Evolutionary conservation across 2,888 invertebrate genomes (phyloP), one percentile per base, ranked within the genome.

Genomic region (Elmis aenea): DNA sequence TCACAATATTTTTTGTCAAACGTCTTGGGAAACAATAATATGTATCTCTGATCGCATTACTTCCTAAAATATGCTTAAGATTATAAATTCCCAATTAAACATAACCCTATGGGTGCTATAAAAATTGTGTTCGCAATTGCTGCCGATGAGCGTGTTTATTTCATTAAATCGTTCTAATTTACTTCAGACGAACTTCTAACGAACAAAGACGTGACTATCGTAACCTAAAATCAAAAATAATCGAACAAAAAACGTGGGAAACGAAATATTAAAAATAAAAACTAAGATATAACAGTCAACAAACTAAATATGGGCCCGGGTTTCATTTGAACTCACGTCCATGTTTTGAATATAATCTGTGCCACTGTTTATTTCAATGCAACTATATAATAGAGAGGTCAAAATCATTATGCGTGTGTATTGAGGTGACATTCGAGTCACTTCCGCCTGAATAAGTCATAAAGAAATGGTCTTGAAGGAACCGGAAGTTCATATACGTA

Each of bases 391-490:
- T 45, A 28, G 43, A 41, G 42, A 59, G 59, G 58, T 58, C 58
- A 55, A 44, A 56, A 53, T 58, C 52, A 57, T 59, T 61, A 57
- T 57, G 46, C 46, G 49, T 55, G 55, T 47, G 54, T 54, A 57
- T 48, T 55, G 59, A 59, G 59, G 60, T 60, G 61, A 61, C 60
- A 54, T 55, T 54, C 54, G 45, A 61, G 61, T 62, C 61, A 62
- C 58, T 61, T 62, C 62, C 62, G 61, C 57, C 48, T 56, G 58
- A 54, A 55, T 56, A 55, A 51, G 49, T 54, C 55, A 53, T 50
- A 62, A 62, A 55, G 45, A 48, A 43, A 26, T 10, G 30, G 22
- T 38, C 31, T 31, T 34, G 21, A 14, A 43, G 39, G 32, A 43
- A 33, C 39, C 39, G 43, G 43, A 43, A 43, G 43, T 39, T 23